Base-by-base conservation (phyloP, 2,797 vertebrate genomes). In the Sylvia borin region DNA sequence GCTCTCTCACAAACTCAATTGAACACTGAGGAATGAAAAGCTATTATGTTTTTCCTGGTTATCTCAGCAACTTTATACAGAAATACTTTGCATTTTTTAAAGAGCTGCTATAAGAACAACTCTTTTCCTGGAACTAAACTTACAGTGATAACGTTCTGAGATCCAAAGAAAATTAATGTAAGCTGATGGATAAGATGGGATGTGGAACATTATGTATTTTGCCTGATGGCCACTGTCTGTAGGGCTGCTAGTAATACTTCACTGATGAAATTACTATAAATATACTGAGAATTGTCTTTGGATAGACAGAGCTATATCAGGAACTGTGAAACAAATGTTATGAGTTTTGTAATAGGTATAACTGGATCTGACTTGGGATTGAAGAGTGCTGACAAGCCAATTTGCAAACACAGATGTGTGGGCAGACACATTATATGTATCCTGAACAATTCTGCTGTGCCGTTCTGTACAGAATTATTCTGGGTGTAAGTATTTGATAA, bases 321-420 rank as follows among this genome's bases (percentile, higher is more conserved):
- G 54, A 94, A 64, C 47, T 31, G 73, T 53, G 79, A 92, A 93
- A 85, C n/a, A 80, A 91, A 76, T 57, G 58, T 75, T 91, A 71
- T 7, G 38, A 54, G n/a, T 1, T 91, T 85, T 77, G 34, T 80
- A 90, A 85, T 16, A 83, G 57, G 20, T 85, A 34, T 71, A 85
- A 95, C 17, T n/a, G 43, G 47, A 45, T 64, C 57, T 80, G 61
- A 74, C 75, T 80, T 78, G 43, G 70, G 70, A 78, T 58, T 81
- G 90, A 92, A 60, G 73, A 81, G 47, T 73, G 76, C 73, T 95
- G 80, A 62, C 64, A 88, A 95, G 58, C 20, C 65, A 85, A 95
- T 92, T 78, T 75, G 62, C 76, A 85, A 65, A 78, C 89, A 93
- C 65, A 91, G 79, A 72, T 90, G 66, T 92, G 85, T 81, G 58